Base-by-base conservation (phyloP, 92 coral and sea anemone genomes). In the Micromussa lordhowensis region DNA sequence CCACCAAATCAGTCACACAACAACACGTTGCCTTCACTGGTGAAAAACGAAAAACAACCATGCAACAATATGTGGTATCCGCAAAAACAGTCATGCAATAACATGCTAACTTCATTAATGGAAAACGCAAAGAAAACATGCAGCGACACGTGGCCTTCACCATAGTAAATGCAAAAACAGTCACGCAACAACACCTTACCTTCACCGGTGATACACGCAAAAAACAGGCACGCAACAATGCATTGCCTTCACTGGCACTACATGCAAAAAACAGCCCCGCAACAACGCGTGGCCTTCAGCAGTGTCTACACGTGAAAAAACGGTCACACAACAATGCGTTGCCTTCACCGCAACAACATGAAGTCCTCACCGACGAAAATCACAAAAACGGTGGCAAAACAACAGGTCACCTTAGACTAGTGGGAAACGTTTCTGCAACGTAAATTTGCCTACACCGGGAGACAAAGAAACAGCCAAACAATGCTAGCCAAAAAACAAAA, bases 281-380 rank as follows among this genome's bases (percentile, higher is more conserved):
- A 77, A 77, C 81, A 51, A 77, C 81, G 51, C 32, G 36, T 77
- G n/a, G 81, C 81, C 81, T 77, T 26, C 81, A 77, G 64, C 30
- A 30, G 81, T 77, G 81, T n/a, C n/a, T n/a, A n/a, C n/a, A n/a
- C n/a, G n/a, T n/a, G n/a, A n/a, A n/a, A n/a, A n/a, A n/a, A n/a
- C n/a, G n/a, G n/a, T n/a, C n/a, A n/a, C n/a, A n/a, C n/a, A n/a
- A n/a, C n/a, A n/a, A n/a, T n/a, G n/a, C n/a, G n/a, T n/a, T n/a
- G n/a, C n/a, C n/a, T n/a, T n/a, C n/a, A n/a, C n/a, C n/a, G n/a
- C n/a, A n/a, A n/a, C n/a, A n/a, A n/a, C n/a, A n/a, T n/a, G n/a
- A n/a, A n/a, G n/a, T n/a, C n/a, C n/a, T n/a, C n/a, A n/a, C n/a
- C n/a, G n/a, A n/a, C n/a, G n/a, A n/a, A n/a, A n/a, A n/a, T n/a